These are phyloP conservation scores for Zapus hudsonius DNA, from an alignment of 2,113 vertebrate species.

Conservation along the genomic window DNA sequence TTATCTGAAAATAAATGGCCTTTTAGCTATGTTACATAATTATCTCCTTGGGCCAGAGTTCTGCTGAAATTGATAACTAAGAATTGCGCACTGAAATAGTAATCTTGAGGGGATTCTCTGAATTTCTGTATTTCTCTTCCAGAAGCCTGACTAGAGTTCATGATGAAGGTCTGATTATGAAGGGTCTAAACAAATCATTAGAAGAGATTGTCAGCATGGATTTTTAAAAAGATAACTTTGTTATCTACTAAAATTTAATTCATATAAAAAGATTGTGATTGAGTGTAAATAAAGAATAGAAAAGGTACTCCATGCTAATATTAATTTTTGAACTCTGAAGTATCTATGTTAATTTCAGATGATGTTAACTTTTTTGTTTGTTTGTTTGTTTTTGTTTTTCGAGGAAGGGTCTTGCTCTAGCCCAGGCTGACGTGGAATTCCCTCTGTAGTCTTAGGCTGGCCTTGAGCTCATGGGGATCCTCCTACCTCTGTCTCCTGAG, in stretches of 20 bases:
- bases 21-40: not conserved
- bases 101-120: not conserved
- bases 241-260: not conserved
- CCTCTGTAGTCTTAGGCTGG: too few species aligned
- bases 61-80: not conserved
- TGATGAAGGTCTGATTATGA: not conserved
- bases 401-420: too few species aligned
- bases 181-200: not conserved
- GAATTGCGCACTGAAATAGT: not conserved
- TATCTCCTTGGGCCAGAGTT: not conserved
- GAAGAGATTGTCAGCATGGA: not conserved
- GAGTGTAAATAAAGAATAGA: not conserved
- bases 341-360: conserved; percentile 27
- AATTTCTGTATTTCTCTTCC: not conserved
- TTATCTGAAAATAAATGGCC: not conserved
- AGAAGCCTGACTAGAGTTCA: not conserved
- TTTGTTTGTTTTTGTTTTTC: not conserved
- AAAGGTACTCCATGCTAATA: not conserved
- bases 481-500: not conserved
- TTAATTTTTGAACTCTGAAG: conserved; percentile 22
- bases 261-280: not conserved
- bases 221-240: not conserved
- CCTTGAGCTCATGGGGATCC: too few species aligned
- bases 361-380: not conserved
- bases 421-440: not conserved